phyloP scores from a whole-genome alignment of 1,140 invertebrate species.

The Cyphomyrmex costatus region DNA sequence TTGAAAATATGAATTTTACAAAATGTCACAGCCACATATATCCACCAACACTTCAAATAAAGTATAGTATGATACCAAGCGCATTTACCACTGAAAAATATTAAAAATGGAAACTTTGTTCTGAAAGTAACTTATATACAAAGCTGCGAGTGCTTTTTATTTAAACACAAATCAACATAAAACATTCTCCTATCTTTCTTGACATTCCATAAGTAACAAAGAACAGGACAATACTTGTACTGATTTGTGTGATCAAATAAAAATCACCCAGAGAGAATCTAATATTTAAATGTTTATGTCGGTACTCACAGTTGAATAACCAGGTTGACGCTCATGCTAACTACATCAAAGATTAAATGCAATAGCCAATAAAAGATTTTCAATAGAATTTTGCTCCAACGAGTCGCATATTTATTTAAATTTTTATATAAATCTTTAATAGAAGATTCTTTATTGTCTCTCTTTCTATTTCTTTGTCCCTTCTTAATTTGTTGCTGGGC shows the following conservation, averaged over 20 bases:
- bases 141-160: too few species aligned
- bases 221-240: too few species aligned
- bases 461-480: constrained; percentile 82
- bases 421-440: constrained; percentile 86
- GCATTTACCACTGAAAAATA: constrained; percentile 82
- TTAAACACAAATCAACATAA: too few species aligned
- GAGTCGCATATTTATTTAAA: constrained; percentile 87
- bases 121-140: not conserved
- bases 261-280: too few species aligned
- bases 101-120: not conserved
- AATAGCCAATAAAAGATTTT: constrained; percentile 92
- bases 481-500: constrained; percentile 84
- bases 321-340: constrained; percentile 92
- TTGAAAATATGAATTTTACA: constrained; percentile 84
- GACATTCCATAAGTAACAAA: too few species aligned
- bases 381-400: constrained; percentile 90
- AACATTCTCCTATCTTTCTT: too few species aligned
- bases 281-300: constrained; percentile 10
- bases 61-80: constrained; percentile 83
- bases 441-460: constrained; percentile 82
- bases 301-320: constrained; percentile 91
- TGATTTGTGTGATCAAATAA: too few species aligned
- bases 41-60: constrained; percentile 84
- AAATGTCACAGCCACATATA: constrained; percentile 80
- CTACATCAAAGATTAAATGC: constrained; percentile 92